Conservation (phyloP, 2,113 vertebrate species). For the Tragelaphus buxtoni region DNA sequence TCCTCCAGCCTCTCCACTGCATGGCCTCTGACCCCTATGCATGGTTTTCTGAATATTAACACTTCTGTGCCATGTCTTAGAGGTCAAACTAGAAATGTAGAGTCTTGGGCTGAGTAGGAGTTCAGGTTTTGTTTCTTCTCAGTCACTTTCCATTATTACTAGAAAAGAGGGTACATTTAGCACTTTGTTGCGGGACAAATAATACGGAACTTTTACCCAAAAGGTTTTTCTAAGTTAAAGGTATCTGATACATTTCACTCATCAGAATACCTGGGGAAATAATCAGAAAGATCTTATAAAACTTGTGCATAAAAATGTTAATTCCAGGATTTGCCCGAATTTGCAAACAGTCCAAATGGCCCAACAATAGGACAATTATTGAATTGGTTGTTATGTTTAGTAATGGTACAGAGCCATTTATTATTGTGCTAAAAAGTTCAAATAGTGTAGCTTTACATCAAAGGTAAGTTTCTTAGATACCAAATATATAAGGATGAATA, state of each 20-base stretch:
- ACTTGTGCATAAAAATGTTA: background rate
- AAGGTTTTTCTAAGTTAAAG: background rate
- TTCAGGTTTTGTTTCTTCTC: background rate
- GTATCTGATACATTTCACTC: background rate
- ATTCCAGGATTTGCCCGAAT: background rate
- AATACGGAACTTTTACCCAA: background rate
- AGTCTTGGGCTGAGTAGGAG: background rate
- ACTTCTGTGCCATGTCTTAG: background rate
- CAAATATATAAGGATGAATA: background rate
- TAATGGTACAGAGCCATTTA: background rate
- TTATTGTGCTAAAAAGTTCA: background rate
- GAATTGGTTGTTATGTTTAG: background rate
- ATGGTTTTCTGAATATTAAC: background rate
- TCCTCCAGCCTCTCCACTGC: background rate
- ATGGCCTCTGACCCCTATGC: background rate
- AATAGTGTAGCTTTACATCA: background rate
- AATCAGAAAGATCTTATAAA: conserved; percentile 11
- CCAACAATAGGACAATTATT: background rate
- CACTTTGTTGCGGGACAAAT: background rate
- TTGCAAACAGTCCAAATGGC: background rate
- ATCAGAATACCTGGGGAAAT: background rate
- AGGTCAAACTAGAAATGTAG: background rate
- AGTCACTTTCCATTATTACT: background rate
- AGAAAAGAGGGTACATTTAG: background rate
- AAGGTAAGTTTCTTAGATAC: background rate